phyloP scores from a whole-genome alignment of 2,113 vertebrate species.

The Oryzias javanicus region DNA sequence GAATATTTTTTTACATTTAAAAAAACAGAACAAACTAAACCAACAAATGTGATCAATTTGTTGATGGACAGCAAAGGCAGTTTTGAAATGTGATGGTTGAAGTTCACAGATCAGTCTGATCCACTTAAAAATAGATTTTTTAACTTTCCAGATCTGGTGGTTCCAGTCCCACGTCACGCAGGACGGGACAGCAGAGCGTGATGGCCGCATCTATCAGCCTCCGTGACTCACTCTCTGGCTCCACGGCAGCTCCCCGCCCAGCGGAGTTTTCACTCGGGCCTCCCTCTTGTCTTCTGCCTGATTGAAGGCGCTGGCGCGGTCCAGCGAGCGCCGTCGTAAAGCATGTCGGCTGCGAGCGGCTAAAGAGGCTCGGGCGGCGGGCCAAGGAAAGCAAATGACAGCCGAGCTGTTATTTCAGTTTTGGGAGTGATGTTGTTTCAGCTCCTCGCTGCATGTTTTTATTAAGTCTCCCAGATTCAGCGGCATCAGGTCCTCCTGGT shows the following conservation, averaged over 20 bases:
- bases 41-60: too few relatives aligned
- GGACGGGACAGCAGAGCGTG: neutral
- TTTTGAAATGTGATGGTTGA: too few relatives aligned
- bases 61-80: too few relatives aligned
- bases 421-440: conserved; percentile 38
- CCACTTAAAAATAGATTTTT: too few relatives aligned
- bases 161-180: too few relatives aligned
- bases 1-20: neutral
- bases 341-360: conserved; percentile 16
- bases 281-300: conserved; percentile 40
- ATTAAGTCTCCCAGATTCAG: conserved; percentile 24
- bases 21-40: too few relatives aligned
- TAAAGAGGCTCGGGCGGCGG: conserved; percentile 19
- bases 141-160: too few relatives aligned
- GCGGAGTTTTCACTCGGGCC: conserved; percentile 26
- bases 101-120: too few relatives aligned
- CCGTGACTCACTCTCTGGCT: conserved; percentile 17
- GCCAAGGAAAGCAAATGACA: conserved; percentile 53
- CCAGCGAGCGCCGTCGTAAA: conserved; percentile 29
- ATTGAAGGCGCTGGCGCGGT: conserved; percentile 49
- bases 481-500: conserved; percentile 12
- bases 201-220: conserved; percentile 21
- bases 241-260: conserved; percentile 17
- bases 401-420: conserved; percentile 37
- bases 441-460: conserved; percentile 33